Percentiles rank a stretch among this genome's conserved stretches.
Evolutionary conservation across 1,140 invertebrate species (phyloP).

Genomic region (Eupristina koningsbergeri): DNA sequence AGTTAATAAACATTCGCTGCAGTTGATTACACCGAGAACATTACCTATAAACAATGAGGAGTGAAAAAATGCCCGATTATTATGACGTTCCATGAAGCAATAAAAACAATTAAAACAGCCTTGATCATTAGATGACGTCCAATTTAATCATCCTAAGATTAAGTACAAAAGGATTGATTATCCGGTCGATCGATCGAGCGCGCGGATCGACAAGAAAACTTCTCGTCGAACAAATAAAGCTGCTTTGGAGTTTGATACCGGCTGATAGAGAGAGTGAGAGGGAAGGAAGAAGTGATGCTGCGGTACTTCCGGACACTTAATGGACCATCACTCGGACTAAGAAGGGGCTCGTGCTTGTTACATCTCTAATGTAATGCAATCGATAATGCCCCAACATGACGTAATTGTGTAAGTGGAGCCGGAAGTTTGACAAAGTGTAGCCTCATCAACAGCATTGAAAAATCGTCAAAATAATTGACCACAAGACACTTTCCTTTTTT

Average conservation of each 20-base stretch:
- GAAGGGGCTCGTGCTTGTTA: constrained; percentile 12
- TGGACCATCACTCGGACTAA: not conserved
- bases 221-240: not conserved
- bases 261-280: not conserved
- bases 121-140: too few species aligned
- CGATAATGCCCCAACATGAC: not conserved
- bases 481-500: too few species aligned
- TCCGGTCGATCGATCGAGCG: not conserved
- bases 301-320: constrained; percentile 19
- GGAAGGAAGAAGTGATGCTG: not conserved
- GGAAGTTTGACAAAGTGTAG: not conserved
- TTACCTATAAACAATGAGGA: too few species aligned
- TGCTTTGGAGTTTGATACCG: constrained; percentile 30
- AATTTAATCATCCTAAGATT: not conserved
- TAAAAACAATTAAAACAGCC: too few species aligned
- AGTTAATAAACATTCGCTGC: not conserved
- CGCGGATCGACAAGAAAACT: too few species aligned
- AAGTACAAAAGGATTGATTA: not conserved
- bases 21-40: too few species aligned
- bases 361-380: not conserved
- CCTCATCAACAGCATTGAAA: not conserved
- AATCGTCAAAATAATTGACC: not conserved
- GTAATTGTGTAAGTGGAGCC: not conserved
- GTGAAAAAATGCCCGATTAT: too few species aligned
- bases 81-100: too few species aligned